phyloP scores from a whole-genome alignment of 2,113 vertebrate species.

The Tenebrosternarchus preto region DNA sequence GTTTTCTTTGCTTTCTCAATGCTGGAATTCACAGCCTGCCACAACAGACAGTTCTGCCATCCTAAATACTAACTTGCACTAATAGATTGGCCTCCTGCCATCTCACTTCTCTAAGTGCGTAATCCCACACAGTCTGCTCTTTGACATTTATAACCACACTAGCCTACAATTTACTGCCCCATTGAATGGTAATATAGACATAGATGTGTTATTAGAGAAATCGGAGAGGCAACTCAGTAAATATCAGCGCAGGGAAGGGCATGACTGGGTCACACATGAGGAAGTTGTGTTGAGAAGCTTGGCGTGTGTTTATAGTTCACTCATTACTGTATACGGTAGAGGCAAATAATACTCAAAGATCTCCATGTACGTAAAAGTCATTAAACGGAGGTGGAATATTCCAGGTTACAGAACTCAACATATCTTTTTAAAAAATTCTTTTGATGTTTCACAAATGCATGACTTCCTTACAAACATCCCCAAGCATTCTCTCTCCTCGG shows the following conservation, averaged over 20 bases:
- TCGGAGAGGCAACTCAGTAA: conserved; percentile 41
- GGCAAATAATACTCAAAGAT: conserved; percentile 6
- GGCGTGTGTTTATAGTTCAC: conserved; percentile 49
- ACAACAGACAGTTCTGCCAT: conserved; percentile 28
- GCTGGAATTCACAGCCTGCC: not conserved
- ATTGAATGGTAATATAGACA: conserved; percentile 52
- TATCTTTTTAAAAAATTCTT: too few species aligned
- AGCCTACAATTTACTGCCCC: conserved; percentile 44
- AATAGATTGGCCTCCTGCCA: conserved; percentile 25
- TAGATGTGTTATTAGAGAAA: conserved; percentile 46
- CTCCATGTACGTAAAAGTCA: not conserved
- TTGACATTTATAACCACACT: conserved; percentile 50
- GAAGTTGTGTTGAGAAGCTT: conserved; percentile 40
- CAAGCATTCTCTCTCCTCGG: not conserved
- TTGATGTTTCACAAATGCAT: too few species aligned
- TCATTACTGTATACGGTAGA: conserved; percentile 37
- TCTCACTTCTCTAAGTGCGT: conserved; percentile 28
- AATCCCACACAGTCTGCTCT: conserved; percentile 49
- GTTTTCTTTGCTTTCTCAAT: not conserved
- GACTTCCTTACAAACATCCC: too few species aligned
- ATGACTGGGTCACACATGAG: conserved; percentile 41
- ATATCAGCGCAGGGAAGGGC: conserved; percentile 36
- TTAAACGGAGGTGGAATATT: not conserved
- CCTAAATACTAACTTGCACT: conserved; percentile 28
- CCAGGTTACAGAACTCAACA: too few species aligned